Evolutionary conservation across 2,797 vertebrate species (phyloP).

Genomic region (Lophotriccus pileatus): DNA sequence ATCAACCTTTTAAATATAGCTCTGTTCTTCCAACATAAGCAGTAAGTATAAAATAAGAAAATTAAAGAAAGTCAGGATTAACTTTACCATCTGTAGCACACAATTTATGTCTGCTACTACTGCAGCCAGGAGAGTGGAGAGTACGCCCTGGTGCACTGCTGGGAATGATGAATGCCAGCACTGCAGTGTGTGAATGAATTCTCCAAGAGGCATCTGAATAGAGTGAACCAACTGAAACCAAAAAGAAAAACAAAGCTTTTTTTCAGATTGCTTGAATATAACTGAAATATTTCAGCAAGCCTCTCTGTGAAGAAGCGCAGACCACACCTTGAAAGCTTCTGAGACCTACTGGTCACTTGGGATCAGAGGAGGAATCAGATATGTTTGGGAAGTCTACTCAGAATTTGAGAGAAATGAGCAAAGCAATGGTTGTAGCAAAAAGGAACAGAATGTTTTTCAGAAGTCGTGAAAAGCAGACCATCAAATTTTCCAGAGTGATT

Average conservation of each 20-base stretch:
- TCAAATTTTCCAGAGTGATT: not conserved
- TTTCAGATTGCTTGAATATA: not conserved
- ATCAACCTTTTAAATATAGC: not conserved
- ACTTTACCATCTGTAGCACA: slow-evolving; percentile 83
- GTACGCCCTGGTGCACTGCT: slow-evolving; percentile 76
- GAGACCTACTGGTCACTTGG: not conserved
- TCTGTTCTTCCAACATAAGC: not conserved
- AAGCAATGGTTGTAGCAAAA: not conserved
- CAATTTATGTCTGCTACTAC: slow-evolving; percentile 85
- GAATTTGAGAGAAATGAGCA: not conserved
- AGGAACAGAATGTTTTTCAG: not conserved
- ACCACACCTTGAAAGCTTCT: not conserved
- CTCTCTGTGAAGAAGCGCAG: not conserved
- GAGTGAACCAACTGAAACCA: slow-evolving; percentile 81
- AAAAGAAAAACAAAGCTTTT: not conserved
- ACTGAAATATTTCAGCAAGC: not conserved
- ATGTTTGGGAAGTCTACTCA: not conserved
- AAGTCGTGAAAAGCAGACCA: not conserved
- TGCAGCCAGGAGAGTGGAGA: slow-evolving; percentile 86
- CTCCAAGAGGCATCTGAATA: slow-evolving; percentile 75
- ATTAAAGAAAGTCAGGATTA: not conserved
- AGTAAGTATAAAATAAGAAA: not conserved
- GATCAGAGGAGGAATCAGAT: not conserved
- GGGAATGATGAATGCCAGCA: slow-evolving; percentile 65
- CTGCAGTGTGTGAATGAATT: slow-evolving; percentile 82